Conservation (phyloP, 2,113 vertebrate genomes). For the Salvelinus sp. region DNA sequence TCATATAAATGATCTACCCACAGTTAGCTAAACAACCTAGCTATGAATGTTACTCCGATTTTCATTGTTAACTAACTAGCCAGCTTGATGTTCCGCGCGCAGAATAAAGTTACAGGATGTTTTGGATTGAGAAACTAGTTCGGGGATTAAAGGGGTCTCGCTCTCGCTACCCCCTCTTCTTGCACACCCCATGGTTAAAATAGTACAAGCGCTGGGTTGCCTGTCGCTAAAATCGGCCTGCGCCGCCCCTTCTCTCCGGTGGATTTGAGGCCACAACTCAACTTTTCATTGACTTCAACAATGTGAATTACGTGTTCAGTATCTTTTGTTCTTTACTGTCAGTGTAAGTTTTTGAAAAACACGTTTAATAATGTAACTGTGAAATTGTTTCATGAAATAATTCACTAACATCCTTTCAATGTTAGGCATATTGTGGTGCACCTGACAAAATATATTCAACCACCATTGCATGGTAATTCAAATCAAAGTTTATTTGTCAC, state of each 20-base stretch:
- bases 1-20: slow-evolving; percentile 12
- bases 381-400: background rate
- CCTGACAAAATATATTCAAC: background rate
- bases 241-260: slow-evolving; percentile 33
- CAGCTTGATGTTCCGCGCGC: background rate
- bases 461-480: too few relatives aligned
- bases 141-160: slow-evolving; percentile 21
- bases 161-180: slow-evolving; percentile 13
- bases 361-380: background rate
- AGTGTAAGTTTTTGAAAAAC: background rate
- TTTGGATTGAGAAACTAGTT: slow-evolving; percentile 67
- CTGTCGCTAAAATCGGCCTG: slow-evolving; percentile 67
- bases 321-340: background rate
- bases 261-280: background rate
- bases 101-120: slow-evolving; percentile 67
- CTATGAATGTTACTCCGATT: background rate
- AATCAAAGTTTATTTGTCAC: too few relatives aligned
- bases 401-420: background rate
- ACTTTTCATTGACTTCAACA: background rate
- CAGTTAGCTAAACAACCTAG: slow-evolving; percentile 13
- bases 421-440: background rate
- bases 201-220: slow-evolving; percentile 58
- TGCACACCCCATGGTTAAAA: slow-evolving; percentile 54
- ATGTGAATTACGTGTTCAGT: background rate
- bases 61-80: background rate